A percentile compares a stretch with the other conserved stretches of the same genome.
phyloP scores from a whole-genome alignment of 2,113 vertebrate genomes.

The Athene noctua region DNA sequence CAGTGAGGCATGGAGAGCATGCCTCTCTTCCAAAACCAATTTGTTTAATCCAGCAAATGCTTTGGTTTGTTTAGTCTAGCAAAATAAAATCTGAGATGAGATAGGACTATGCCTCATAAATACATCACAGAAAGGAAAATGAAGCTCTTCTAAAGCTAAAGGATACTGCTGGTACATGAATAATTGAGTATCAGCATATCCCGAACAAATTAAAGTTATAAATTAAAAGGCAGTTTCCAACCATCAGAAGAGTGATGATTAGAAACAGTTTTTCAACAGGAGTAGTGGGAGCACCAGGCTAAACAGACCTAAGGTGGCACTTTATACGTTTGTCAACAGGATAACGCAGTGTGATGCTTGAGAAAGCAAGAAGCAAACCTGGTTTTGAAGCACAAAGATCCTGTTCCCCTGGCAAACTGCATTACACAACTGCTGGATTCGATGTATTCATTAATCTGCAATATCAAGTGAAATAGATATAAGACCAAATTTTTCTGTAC shows the following conservation, averaged over 20 bases:
- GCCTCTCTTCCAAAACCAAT: neutral
- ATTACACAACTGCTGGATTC: neutral
- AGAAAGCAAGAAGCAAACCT: neutral
- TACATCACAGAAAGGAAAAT: neutral
- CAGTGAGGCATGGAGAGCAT: neutral
- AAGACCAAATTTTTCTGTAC: neutral
- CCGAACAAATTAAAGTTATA: neutral
- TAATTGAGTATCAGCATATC: neutral
- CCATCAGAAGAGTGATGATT: neutral
- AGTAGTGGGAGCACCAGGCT: neutral
- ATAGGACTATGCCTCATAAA: neutral
- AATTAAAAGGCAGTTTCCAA: neutral
- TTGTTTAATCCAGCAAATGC: neutral
- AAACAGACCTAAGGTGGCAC: neutral
- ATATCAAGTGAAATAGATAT: neutral
- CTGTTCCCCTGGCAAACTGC: neutral
- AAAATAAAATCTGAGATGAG: neutral
- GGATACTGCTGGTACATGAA: neutral
- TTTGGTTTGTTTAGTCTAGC: neutral
- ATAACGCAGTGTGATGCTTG: neutral
- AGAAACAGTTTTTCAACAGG: neutral
- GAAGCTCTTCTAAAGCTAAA: neutral
- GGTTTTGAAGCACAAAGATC: neutral
- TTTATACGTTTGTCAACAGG: neutral
- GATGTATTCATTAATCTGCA: neutral